A percentile compares a stretch with the other conserved stretches of the same genome.
Conservation (phyloP, 1,140 invertebrate genomes). For the Macrocentrus cingulum region DNA sequence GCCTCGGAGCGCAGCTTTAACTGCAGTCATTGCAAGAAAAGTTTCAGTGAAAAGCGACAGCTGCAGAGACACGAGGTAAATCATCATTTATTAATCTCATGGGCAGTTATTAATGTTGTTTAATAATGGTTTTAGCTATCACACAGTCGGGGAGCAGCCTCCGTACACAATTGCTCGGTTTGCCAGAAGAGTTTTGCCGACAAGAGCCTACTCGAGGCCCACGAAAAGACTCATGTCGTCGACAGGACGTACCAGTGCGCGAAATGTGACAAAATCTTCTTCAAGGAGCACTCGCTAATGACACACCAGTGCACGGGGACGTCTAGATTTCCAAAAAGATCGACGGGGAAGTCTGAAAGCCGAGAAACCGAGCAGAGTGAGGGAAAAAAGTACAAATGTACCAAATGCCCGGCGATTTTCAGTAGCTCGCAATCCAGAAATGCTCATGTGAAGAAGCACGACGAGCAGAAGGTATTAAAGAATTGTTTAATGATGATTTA, state of each 20-base stretch:
- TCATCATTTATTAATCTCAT: slow-evolving; percentile 5
- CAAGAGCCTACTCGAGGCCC: slow-evolving; percentile 35
- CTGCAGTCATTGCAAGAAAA: slow-evolving; percentile 43
- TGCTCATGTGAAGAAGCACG: slow-evolving; percentile 40
- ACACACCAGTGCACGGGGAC: slow-evolving; percentile 41
- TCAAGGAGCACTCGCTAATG: slow-evolving; percentile 46
- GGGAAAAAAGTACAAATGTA: slow-evolving; percentile 41
- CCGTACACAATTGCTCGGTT: slow-evolving; percentile 32
- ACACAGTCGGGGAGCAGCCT: slow-evolving; percentile 37
- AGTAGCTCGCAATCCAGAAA: slow-evolving; percentile 39
- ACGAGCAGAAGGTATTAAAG: slow-evolving; percentile 26
- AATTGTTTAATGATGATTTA: neutral
- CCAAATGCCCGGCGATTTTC: slow-evolving; percentile 41
- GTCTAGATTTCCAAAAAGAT: slow-evolving; percentile 29
- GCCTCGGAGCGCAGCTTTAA: slow-evolving; percentile 28
- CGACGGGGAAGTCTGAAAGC: slow-evolving; percentile 16
- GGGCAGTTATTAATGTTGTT: neutral
- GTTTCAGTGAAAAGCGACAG: slow-evolving; percentile 48
- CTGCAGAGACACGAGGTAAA: slow-evolving; percentile 43
- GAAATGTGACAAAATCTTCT: slow-evolving; percentile 50
- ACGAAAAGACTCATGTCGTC: slow-evolving; percentile 41
- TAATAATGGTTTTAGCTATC: slow-evolving; percentile 34
- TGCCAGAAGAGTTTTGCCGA: slow-evolving; percentile 41
- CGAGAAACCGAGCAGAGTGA: slow-evolving; percentile 25
- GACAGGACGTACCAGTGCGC: slow-evolving; percentile 47